Percentiles rank a stretch among this genome's conserved stretches.
Conservation (phyloP, 92 coral and sea anemone genomes). For the Phenganax subtilis region DNA sequence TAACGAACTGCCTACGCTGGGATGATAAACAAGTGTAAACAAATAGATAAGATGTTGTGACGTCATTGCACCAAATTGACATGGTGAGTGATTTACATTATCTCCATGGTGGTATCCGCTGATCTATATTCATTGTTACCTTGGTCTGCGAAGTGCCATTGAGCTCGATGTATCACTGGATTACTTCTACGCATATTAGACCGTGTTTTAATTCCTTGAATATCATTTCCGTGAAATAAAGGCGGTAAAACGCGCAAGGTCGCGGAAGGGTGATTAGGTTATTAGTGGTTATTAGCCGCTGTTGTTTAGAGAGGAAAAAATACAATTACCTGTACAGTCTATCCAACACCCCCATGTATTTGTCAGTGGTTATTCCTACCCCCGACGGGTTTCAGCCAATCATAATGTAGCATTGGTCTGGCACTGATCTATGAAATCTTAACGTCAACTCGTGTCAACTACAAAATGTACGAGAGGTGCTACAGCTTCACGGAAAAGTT, state of each 20-base stretch:
- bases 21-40: neutral
- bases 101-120: too few species aligned
- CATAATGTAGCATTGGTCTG: slow-evolving; percentile 5
- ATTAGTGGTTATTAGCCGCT: too few species aligned
- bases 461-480: neutral
- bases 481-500: too few species aligned
- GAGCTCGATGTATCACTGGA: too few species aligned
- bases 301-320: neutral
- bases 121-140: too few species aligned
- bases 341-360: neutral
- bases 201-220: too few species aligned
- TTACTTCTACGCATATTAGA: too few species aligned
- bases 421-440: neutral
- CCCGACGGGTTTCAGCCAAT: slow-evolving; percentile 27
- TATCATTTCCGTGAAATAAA: too few species aligned
- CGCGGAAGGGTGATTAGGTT: too few species aligned
- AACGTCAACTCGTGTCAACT: neutral
- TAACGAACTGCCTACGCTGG: neutral
- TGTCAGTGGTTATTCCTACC: neutral
- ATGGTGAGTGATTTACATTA: too few species aligned
- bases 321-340: neutral
- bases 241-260: too few species aligned
- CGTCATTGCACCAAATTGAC: slow-evolving; percentile 14
- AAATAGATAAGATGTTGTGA: neutral
- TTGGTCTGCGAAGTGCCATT: too few species aligned